Evolutionary conservation across 1,140 invertebrate species (phyloP).

Genomic region (Triops longicaudatus): DNA sequence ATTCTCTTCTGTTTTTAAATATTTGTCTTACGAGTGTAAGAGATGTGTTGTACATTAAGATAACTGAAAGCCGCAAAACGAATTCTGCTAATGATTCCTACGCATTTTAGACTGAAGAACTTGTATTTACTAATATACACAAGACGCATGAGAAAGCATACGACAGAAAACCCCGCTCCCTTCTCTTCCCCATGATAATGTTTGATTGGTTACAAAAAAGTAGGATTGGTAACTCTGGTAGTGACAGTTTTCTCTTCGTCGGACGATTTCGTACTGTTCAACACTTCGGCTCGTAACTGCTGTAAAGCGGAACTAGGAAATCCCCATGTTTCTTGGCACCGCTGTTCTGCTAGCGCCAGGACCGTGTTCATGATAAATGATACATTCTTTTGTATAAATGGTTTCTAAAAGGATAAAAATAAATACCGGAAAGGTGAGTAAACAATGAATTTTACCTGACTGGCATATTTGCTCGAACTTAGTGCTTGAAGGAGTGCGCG

Average conservation of each 20-base stretch:
- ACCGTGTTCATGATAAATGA: conserved; percentile 47
- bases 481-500: conserved; percentile 52
- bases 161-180: background rate
- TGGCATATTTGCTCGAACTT: conserved; percentile 46
- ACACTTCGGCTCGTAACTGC: conserved; percentile 38
- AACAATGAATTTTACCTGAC: conserved; percentile 44
- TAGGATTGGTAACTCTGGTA: background rate
- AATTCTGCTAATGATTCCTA: no score
- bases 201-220: background rate
- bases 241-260: background rate
- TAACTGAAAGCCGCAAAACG: no score
- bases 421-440: conserved; percentile 18
- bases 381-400: conserved; percentile 48
- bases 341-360: conserved; percentile 43
- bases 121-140: no score
- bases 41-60: no score
- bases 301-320: conserved; percentile 38
- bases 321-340: conserved; percentile 39
- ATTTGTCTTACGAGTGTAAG: no score
- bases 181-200: background rate
- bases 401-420: conserved; percentile 42
- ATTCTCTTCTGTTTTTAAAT: no score
- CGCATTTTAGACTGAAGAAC: no score
- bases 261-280: background rate
- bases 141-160: background rate